These are phyloP conservation scores for Erinaceus europaeus DNA, from an alignment of 2,113 vertebrate species.

Conservation along the genomic window DNA sequence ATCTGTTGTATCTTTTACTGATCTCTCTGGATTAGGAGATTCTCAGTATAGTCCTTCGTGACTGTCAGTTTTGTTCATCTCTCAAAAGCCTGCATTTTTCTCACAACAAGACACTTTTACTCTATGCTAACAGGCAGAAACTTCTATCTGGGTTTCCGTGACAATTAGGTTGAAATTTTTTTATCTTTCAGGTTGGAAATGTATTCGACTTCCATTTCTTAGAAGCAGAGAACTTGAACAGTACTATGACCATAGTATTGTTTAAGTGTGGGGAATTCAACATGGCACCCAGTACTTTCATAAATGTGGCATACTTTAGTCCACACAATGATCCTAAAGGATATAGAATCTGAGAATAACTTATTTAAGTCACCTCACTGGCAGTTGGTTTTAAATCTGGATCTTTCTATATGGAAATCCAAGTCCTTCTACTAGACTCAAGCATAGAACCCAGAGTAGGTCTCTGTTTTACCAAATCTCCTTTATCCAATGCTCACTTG, in stretches of 20 bases:
- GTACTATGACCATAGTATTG: not conserved
- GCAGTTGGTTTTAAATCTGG: not conserved
- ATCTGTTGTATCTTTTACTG: not conserved
- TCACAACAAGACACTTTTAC: not conserved
- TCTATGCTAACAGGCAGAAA: not conserved
- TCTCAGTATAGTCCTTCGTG: not conserved
- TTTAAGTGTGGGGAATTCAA: not conserved
- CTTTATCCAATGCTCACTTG: constrained; percentile 65
- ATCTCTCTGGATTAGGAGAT: not conserved
- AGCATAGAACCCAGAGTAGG: not conserved
- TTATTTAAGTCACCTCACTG: not conserved
- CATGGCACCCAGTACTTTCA: not conserved
- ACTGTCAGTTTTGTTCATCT: not conserved
- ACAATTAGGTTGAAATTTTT: not conserved
- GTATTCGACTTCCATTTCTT: not conserved
- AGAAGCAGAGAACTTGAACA: not conserved
- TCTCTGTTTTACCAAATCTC: not conserved
- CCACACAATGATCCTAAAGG: not conserved
- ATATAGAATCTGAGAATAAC: not conserved
- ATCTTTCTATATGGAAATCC: not conserved
- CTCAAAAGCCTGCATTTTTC: not conserved
- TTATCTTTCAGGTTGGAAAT: no score
- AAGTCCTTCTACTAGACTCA: not conserved
- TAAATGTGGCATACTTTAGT: not conserved
- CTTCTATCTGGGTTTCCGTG: not conserved